A percentile compares a stretch with the other conserved stretches of the same genome.
Conservation (phyloP, 2,888 invertebrate species). For the Andrena bucephala region DNA sequence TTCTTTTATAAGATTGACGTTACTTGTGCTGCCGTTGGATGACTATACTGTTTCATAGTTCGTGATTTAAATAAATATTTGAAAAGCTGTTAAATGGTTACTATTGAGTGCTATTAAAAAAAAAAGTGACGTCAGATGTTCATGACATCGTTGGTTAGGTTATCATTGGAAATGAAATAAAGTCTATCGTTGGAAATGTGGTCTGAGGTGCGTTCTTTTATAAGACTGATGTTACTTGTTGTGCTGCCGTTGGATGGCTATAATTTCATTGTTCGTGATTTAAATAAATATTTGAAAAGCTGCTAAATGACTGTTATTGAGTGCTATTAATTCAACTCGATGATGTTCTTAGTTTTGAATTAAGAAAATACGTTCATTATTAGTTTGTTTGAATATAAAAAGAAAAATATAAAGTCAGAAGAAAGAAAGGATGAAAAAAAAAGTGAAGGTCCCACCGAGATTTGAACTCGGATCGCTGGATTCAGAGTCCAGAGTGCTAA, state of each 20-base stretch:
- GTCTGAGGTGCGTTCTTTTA: neutral
- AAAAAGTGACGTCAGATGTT: conserved; percentile 18
- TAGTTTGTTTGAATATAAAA: neutral
- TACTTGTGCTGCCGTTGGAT: too few relatives aligned
- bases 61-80: too few relatives aligned
- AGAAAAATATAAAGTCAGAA: neutral
- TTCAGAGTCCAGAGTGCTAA: conserved; percentile 93
- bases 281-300: too few relatives aligned
- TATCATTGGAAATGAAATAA: conserved; percentile 6
- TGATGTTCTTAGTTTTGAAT: neutral
- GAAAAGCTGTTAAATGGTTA: too few relatives aligned
- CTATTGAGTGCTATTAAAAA: neutral
- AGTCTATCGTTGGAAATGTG: conserved; percentile 15
- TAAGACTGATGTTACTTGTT: too few relatives aligned
- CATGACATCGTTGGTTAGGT: conserved; percentile 6
- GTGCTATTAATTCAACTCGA: too few relatives aligned
- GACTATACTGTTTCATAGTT: too few relatives aligned
- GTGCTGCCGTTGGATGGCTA: too few relatives aligned
- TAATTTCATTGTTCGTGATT: too few relatives aligned
- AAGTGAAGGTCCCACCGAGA: conserved; percentile 90
- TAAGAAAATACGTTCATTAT: neutral
- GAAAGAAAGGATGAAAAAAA: neutral
- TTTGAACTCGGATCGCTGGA: conserved; percentile 93
- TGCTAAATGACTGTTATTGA: too few relatives aligned
- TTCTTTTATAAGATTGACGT: too few relatives aligned